A percentile compares a stretch with the other conserved stretches of the same genome.
Evolutionary conservation across 2,113 vertebrate genomes (phyloP).

Genomic region (Excalfactoria chinensis): DNA sequence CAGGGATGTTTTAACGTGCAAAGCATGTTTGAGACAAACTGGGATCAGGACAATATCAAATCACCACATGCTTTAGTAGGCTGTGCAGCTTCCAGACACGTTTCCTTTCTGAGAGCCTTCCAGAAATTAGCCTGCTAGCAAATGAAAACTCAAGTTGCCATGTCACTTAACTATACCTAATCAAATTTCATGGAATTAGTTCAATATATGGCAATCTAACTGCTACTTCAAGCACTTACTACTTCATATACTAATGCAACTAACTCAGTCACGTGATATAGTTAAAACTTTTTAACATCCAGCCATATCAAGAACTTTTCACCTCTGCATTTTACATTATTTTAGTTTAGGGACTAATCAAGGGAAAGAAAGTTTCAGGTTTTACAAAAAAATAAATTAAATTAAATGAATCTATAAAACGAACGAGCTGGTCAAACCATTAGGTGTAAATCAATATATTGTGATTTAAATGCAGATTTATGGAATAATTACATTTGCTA

Average conservation of each 20-base stretch:
- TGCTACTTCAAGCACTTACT: neutral
- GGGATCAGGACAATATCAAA: conserved; percentile 19
- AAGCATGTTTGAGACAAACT: conserved; percentile 20
- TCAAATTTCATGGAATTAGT: neutral
- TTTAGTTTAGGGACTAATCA: neutral
- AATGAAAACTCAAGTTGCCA: neutral
- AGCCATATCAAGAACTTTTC: neutral
- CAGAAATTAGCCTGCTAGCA: neutral
- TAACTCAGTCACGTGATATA: neutral
- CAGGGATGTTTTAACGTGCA: conserved; percentile 31
- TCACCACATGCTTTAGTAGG: neutral
- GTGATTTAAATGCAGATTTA: conserved; percentile 19
- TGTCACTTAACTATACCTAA: neutral
- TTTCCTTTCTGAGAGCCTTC: neutral
- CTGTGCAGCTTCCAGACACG: neutral
- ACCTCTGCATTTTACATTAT: neutral
- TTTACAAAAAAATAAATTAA: neutral
- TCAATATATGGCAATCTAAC: neutral
- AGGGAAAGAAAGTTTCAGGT: neutral
- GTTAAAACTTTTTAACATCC: neutral
- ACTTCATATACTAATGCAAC: neutral
- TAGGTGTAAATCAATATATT: neutral
- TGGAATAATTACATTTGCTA: conserved; percentile 43
- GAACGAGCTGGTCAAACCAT: conserved; percentile 10
- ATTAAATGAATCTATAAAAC: neutral